These are phyloP conservation scores for Argyrosomus regius DNA, from an alignment of 2,797 vertebrate genomes.

Conservation along the genomic window DNA sequence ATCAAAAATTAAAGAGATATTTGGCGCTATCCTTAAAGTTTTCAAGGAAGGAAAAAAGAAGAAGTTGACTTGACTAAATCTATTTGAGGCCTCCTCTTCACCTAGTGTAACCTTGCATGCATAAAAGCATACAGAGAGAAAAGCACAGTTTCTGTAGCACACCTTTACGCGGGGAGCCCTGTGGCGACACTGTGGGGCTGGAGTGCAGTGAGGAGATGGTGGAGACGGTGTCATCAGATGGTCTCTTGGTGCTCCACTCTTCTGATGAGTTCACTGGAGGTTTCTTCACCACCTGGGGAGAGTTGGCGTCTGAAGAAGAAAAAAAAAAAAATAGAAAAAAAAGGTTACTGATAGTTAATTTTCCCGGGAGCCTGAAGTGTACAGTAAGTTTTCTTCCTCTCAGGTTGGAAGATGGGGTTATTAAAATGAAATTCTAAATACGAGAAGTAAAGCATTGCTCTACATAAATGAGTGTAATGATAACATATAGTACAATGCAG, in stretches of 20 bases:
- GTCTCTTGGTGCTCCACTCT: slow-evolving; percentile 88
- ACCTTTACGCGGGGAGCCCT: slow-evolving; percentile 94
- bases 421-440: neutral
- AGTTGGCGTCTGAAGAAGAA: slow-evolving; percentile 81
- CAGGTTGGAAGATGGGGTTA: neutral
- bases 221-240: slow-evolving; percentile 89
- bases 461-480: neutral
- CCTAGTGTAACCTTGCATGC: neutral
- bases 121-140: neutral
- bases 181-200: slow-evolving; percentile 93
- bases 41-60: neutral
- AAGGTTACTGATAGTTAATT: neutral
- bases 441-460: neutral
- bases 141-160: neutral
- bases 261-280: slow-evolving; percentile 84
- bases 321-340: slow-evolving; percentile 12
- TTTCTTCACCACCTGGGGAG: slow-evolving; percentile 89
- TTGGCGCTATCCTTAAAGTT: neutral
- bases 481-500: neutral
- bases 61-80: neutral
- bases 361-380: neutral
- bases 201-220: slow-evolving; percentile 91
- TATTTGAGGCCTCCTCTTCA: neutral
- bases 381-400: neutral
- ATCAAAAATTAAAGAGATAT: neutral